Conservation (phyloP, 2,113 vertebrate species). For the Bufo bufo region DNA sequence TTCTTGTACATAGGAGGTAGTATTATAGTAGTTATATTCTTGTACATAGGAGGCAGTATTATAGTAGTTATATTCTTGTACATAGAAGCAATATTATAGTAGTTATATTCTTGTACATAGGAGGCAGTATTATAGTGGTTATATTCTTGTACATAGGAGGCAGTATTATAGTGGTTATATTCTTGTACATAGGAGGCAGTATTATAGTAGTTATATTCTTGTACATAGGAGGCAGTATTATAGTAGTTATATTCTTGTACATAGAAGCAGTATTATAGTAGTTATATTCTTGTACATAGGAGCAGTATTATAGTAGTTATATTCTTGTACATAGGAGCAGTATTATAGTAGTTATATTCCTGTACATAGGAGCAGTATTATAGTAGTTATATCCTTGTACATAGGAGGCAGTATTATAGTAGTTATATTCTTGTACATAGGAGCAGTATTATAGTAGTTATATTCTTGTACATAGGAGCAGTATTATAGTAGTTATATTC, state of each 20-base stretch:
- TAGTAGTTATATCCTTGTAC: neutral
- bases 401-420: neutral
- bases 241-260: neutral
- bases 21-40: conserved; percentile 7
- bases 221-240: neutral
- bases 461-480: neutral
- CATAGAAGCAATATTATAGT: neutral
- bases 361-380: neutral
- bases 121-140: neutral
- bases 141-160: neutral
- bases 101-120: neutral
- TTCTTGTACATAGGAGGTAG: neutral
- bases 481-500: conserved; percentile 6
- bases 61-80: neutral
- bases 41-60: conserved; percentile 1
- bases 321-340: neutral
- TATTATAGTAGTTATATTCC: conserved; percentile 13
- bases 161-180: neutral
- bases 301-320: neutral
- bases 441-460: conserved; percentile 1
- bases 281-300: conserved; percentile 1
- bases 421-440: conserved; percentile 4
- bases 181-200: neutral
- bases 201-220: conserved; percentile 3
- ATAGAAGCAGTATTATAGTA: conserved; percentile 3